phyloP scores from a whole-genome alignment of 2,888 invertebrate species.

The Caenorhabditis sp. region DNA sequence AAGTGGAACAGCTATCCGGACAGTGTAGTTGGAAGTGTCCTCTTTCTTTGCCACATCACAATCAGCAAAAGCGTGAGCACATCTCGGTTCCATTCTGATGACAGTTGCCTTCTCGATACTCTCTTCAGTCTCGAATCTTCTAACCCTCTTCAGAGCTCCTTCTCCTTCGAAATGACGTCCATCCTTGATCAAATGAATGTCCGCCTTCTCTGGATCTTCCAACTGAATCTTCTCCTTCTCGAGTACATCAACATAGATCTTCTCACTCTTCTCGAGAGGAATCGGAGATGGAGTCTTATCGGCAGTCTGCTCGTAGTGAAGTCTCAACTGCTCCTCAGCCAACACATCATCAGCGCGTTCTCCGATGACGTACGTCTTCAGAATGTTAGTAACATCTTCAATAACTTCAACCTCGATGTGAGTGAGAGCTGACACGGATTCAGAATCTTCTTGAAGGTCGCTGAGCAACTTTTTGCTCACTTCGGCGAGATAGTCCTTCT shows the following conservation, averaged over 20 bases:
- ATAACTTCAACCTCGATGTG: slow-evolving; percentile 81
- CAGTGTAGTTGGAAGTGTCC: slow-evolving; percentile 79
- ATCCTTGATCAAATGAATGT: slow-evolving; percentile 77
- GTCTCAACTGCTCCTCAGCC: slow-evolving; percentile 64
- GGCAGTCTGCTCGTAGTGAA: slow-evolving; percentile 74
- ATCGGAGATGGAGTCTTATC: slow-evolving; percentile 72
- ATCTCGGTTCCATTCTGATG: slow-evolving; percentile 69
- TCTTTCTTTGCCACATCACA: slow-evolving; percentile 80
- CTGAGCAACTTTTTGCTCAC: slow-evolving; percentile 72
- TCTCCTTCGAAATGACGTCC: slow-evolving; percentile 79
- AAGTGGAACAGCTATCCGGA: slow-evolving; percentile 72
- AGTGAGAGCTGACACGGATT: slow-evolving; percentile 78
- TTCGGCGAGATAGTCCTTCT: slow-evolving; percentile 75
- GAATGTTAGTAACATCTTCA: slow-evolving; percentile 82
- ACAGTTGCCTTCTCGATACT: slow-evolving; percentile 72
- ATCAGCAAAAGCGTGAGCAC: slow-evolving; percentile 79
- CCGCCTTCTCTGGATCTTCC: slow-evolving; percentile 71
- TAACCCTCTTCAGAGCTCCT: slow-evolving; percentile 64
- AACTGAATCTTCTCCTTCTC: slow-evolving; percentile 72
- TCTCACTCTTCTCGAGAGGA: slow-evolving; percentile 71
- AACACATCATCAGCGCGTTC: slow-evolving; percentile 77
- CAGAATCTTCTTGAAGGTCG: slow-evolving; percentile 72
- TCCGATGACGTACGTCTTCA: slow-evolving; percentile 82
- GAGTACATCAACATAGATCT: slow-evolving; percentile 79
- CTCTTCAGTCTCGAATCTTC: slow-evolving; percentile 76